phyloP scores from a whole-genome alignment of 2,113 vertebrate species.

The Recurvirostra avosetta region DNA sequence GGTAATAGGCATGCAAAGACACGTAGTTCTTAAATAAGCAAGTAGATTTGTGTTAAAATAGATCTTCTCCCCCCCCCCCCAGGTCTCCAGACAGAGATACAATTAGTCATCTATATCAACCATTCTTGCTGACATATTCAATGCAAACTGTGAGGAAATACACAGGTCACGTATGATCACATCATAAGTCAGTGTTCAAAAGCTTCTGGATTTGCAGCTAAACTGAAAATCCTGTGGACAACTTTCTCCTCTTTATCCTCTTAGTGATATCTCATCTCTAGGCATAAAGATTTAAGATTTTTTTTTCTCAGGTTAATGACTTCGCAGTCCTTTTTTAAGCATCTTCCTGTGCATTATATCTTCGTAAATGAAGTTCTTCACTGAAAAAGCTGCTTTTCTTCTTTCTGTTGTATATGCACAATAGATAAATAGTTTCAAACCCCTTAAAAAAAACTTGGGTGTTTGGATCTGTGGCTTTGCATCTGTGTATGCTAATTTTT shows the following conservation, averaged over 20 bases:
- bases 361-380: not conserved
- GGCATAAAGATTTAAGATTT: not conserved
- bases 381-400: not conserved
- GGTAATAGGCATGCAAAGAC: not conserved
- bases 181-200: not conserved
- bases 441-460: not conserved
- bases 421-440: not conserved
- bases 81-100: not conserved
- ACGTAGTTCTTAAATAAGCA: not conserved
- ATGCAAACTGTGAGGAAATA: not conserved
- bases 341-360: not conserved
- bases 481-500: not conserved
- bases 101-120: not conserved
- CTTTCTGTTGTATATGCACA: not conserved
- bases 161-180: not conserved
- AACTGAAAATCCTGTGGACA: not conserved
- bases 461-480: not conserved
- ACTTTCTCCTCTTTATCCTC: slow-evolving; percentile 10
- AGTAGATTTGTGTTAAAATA: not conserved
- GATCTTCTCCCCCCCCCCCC: not conserved
- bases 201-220: slow-evolving; percentile 27
- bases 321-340: not conserved
- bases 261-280: not conserved
- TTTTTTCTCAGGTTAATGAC: not conserved
- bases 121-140: not conserved